Evolutionary conservation across 2,113 vertebrate genomes (phyloP).

Genomic region (Tetraodon nigroviridis): DNA sequence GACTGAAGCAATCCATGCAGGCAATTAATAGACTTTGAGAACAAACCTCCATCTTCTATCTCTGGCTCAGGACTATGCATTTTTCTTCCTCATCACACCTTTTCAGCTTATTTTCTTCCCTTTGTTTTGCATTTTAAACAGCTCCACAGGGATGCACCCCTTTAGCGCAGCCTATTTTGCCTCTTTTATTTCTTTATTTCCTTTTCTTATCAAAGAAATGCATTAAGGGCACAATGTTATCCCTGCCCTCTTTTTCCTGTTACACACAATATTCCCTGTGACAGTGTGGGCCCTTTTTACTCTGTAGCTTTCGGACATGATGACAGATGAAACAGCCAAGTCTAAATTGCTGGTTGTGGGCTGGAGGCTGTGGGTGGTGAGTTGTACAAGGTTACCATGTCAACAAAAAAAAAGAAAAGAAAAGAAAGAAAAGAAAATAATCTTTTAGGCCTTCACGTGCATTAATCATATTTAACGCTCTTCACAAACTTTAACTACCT

Average conservation of each 20-base stretch:
- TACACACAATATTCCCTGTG: constrained; percentile 49
- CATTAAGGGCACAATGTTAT: constrained; percentile 52
- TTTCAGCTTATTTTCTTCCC: constrained; percentile 27
- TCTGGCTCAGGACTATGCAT: constrained; percentile 42
- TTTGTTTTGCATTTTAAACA: constrained; percentile 41
- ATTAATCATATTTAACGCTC: constrained; percentile 44
- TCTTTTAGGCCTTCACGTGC: not conserved
- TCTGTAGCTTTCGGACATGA: constrained; percentile 60
- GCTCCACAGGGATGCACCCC: constrained; percentile 25
- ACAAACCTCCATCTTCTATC: constrained; percentile 58
- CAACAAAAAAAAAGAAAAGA: constrained; percentile 30
- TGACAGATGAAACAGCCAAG: constrained; percentile 62
- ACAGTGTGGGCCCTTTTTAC: constrained; percentile 42
- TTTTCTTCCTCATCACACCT: constrained; percentile 25
- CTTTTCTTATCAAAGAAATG: constrained; percentile 55
- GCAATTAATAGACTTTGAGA: constrained; percentile 66
- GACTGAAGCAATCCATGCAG: constrained; percentile 39
- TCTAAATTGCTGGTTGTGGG: constrained; percentile 60
- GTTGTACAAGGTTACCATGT: constrained; percentile 57
- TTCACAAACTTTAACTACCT: constrained; percentile 28
- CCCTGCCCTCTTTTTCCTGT: constrained; percentile 39
- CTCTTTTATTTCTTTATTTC: constrained; percentile 18
- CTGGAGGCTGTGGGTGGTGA: constrained; percentile 52
- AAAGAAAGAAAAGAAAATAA: not conserved
- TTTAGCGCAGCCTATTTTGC: constrained; percentile 5